phyloP scores from a whole-genome alignment of 2,888 invertebrate genomes.

The Teinopalpus imperialis region DNA sequence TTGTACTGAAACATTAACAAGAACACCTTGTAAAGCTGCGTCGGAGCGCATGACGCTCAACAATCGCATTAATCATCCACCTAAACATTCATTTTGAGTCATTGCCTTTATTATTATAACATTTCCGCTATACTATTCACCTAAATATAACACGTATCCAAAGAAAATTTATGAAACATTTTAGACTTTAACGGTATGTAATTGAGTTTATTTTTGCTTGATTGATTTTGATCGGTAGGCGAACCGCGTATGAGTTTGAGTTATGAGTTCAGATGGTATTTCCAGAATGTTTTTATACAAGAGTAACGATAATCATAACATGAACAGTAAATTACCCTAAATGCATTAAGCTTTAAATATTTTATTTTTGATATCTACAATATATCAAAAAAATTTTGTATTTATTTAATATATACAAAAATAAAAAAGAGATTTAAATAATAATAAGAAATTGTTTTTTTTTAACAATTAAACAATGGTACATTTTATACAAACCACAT shows the following conservation, averaged over 20 bases:
- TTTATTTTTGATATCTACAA: no score
- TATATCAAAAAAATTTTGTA: no score
- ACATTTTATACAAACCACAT: no score
- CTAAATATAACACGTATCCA: conserved; percentile 5
- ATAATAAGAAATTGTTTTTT: no score
- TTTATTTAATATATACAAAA: no score
- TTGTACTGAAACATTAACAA: conserved; percentile 7
- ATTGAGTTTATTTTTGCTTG: conserved; percentile 2
- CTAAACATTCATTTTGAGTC: conserved; percentile 31
- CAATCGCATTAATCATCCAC: conserved; percentile 31
- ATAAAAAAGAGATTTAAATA: no score
- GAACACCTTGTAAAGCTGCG: background rate
- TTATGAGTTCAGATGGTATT: conserved; percentile 11
- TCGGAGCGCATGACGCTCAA: conserved; percentile 10
- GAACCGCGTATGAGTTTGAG: conserved; percentile 1
- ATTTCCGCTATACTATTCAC: conserved; percentile 21
- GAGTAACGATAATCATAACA: conserved; percentile 1
- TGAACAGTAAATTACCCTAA: background rate
- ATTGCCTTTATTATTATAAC: conserved; percentile 26
- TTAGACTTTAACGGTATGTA: background rate
- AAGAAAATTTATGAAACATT: background rate
- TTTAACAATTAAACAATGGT: no score
- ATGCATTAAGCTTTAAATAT: background rate
- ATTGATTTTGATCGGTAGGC: background rate
- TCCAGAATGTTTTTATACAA: conserved; percentile 23